These are phyloP conservation scores for Sussaba pulchella DNA, from an alignment of 2,888 invertebrate species.

Conservation along the genomic window DNA sequence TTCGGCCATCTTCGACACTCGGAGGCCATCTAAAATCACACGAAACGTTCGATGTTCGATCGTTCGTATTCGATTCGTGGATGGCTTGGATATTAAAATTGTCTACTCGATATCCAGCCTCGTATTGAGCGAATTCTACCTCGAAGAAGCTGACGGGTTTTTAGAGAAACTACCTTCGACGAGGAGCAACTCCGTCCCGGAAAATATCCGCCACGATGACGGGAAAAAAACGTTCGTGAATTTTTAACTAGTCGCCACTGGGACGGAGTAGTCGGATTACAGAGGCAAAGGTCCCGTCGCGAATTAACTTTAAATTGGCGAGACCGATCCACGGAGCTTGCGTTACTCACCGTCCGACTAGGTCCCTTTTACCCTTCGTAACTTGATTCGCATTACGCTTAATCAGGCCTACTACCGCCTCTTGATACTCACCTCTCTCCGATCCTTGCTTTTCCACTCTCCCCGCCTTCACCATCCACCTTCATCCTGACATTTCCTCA, in stretches of 20 bases:
- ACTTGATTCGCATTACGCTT: constrained; percentile 58
- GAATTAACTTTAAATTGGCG: constrained; percentile 57
- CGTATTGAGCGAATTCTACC: not conserved
- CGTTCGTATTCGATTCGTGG: not conserved
- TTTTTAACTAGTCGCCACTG: constrained; percentile 46
- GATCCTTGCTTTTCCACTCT: not conserved
- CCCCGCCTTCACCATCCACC: no score
- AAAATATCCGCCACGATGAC: constrained; percentile 5
- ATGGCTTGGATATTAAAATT: not conserved
- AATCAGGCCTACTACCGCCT: constrained; percentile 38
- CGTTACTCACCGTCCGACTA: not conserved
- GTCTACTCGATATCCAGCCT: not conserved
- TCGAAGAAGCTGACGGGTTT: not conserved
- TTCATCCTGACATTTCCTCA: constrained; percentile 7
- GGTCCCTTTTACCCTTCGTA: constrained; percentile 52
- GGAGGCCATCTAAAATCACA: not conserved
- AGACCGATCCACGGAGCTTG: constrained; percentile 19
- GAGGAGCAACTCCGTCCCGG: not conserved
- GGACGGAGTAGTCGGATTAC: constrained; percentile 53
- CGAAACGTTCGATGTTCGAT: not conserved
- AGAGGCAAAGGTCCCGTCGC: constrained; percentile 42
- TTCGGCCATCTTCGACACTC: not conserved
- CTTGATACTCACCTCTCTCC: not conserved
- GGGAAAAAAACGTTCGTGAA: constrained; percentile 48
- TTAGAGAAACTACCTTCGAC: not conserved